Conservation (phyloP, 1,140 invertebrate species). For the Hylaeus volcanicus region DNA sequence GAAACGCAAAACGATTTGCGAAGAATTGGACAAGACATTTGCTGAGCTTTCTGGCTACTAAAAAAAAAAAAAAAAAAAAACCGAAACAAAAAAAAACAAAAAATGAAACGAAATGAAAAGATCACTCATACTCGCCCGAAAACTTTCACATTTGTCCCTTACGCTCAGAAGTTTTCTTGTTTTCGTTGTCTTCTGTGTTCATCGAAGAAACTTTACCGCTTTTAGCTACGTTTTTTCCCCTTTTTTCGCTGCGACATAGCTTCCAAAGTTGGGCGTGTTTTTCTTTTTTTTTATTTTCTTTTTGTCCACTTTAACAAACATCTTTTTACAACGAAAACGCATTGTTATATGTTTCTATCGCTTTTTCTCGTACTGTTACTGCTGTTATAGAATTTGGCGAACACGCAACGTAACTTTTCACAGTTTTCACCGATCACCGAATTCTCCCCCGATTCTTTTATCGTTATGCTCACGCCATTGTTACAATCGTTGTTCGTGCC, state of each 20-base stretch:
- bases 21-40: conserved; percentile 99
- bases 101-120: conserved; percentile 26
- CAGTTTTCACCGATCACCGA: neutral
- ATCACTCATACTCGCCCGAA: conserved; percentile 46
- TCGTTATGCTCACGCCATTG: neutral
- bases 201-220: conserved; percentile 33
- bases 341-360: neutral
- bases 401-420: neutral
- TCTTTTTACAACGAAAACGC: neutral
- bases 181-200: conserved; percentile 2
- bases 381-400: neutral
- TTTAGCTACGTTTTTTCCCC: conserved; percentile 13
- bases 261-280: conserved; percentile 24
- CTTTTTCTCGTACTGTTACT: neutral
- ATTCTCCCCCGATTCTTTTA: neutral
- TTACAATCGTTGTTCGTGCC: neutral
- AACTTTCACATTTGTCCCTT: conserved; percentile 12
- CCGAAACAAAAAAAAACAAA: conserved; percentile 19
- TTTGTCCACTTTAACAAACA: neutral
- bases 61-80: conserved; percentile 68
- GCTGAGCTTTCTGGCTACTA: conserved; percentile 92
- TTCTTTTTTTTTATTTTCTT: neutral
- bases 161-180: conserved; percentile 29
- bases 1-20: conserved; percentile 97
- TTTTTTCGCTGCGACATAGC: conserved; percentile 10